Evolutionary conservation across 2,888 invertebrate genomes (phyloP).

Genomic region (Lochmaea crataegi): DNA sequence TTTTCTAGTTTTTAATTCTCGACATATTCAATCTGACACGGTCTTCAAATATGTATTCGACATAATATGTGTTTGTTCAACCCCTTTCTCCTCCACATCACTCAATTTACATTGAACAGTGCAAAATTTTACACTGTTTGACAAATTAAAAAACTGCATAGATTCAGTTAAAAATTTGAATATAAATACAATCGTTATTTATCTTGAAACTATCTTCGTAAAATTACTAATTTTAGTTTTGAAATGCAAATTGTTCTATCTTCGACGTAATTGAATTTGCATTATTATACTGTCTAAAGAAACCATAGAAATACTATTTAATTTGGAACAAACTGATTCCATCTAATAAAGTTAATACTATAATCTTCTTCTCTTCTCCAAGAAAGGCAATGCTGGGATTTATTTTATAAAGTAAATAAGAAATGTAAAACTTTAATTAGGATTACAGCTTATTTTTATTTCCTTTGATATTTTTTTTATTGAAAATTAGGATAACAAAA

Average conservation of each 20-base stretch:
- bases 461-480: no score
- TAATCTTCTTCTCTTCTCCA: slow-evolving; percentile 12
- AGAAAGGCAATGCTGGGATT: not conserved
- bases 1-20: no score
- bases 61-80: no score
- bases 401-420: not conserved
- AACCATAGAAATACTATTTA: slow-evolving; percentile 1
- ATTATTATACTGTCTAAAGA: not conserved
- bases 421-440: not conserved
- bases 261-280: not conserved
- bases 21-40: no score
- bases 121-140: no score
- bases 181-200: not conserved
- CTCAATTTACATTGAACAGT: no score
- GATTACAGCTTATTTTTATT: not conserved
- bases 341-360: slow-evolving; percentile 14
- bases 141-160: no score
- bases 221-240: not conserved
- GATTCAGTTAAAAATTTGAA: no score
- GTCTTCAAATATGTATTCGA: no score
- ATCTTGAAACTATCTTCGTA: not conserved
- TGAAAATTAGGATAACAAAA: no score
- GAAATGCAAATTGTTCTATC: slow-evolving; percentile 2
- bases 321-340: slow-evolving; percentile 1
- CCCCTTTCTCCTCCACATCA: no score